Evolutionary conservation across 2,888 invertebrate genomes (phyloP), one percentile per base, ranked within the genome.

Genomic region (Ellobium chinense): DNA sequence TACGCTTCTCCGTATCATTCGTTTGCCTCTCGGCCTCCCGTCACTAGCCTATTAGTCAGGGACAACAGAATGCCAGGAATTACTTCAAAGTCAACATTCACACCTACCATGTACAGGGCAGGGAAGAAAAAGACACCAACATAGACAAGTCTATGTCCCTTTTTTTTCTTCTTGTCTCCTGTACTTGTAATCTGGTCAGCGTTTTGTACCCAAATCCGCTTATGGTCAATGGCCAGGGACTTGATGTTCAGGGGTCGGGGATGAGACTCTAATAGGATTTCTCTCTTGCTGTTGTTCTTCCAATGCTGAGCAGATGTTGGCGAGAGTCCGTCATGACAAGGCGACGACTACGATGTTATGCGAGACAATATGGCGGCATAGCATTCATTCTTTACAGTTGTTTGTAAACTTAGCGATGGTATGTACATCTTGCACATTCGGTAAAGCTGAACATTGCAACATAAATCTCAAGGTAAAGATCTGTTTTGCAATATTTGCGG

Each of bases 211-310:
- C 14, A n/a, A 46, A 68, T 46, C 46, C 39, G 36, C 46, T 27
- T 68, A 27, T 14, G 46, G 46, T 27, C 46, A 46, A 18, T 24
- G 68, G 21, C 27, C 12, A 27, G 27, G 37, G 37, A 27, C 14
- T 14, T 5, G 14, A 24, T 46, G 39, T 9, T 68, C 4, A 46
- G 2, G 46, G 68, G 69, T 18, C 24, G 46, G 9, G 18, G 54
- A 69, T 68, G 46, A 54, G n/a, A 18, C 34, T 54, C 21, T 69
- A 56, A 56, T 14, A 54, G 69, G 54, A 69, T 69, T 69, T 46
- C 68, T 24, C 46, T 46, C 7, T 46, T 12, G 46, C 46, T 18
- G n/a, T n/a, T n/a, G n/a, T n/a, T n/a, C n/a, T n/a, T n/a, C n/a
- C n/a, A n/a, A n/a, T n/a, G n/a, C n/a, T n/a, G n/a, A n/a, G n/a